phyloP scores from a whole-genome alignment of 2,888 invertebrate species.

The Icerya purchasi region DNA sequence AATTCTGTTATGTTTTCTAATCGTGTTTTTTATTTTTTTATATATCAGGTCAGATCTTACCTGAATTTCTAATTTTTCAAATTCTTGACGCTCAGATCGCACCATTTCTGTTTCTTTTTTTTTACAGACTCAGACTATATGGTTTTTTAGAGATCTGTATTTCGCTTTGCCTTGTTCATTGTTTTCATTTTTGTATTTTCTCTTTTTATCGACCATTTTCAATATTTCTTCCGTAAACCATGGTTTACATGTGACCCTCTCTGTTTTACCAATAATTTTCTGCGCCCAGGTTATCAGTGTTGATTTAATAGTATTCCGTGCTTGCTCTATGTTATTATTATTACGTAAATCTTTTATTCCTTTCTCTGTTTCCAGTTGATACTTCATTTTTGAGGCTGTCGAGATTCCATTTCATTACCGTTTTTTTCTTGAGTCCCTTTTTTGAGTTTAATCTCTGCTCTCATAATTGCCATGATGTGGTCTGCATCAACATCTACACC shows the following conservation, averaged over 20 bases:
- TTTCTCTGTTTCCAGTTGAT: slow-evolving; percentile 5
- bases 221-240: slow-evolving; percentile 8
- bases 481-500: slow-evolving; percentile 12
- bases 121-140: no score
- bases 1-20: no score
- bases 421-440: slow-evolving; percentile 5
- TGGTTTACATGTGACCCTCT: slow-evolving; percentile 5
- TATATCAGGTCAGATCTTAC: no score
- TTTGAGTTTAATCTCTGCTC: slow-evolving; percentile 8
- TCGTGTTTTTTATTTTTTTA: no score
- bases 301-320: slow-evolving; percentile 10
- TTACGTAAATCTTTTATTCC: slow-evolving; percentile 2
- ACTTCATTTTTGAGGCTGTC: not conserved
- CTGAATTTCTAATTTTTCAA: no score
- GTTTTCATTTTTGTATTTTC: no score
- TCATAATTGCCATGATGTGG: slow-evolving; percentile 8
- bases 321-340: slow-evolving; percentile 3
- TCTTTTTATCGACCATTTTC: no score
- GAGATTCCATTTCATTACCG: not conserved
- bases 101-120: no score
- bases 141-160: no score
- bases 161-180: no score
- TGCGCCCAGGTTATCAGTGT: slow-evolving; percentile 5
- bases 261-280: slow-evolving; percentile 10
- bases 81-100: no score